Percentiles rank a stretch among this genome's conserved stretches.
Evolutionary conservation across 2,797 vertebrate species (phyloP).

Genomic region (Masticophis lateralis): DNA sequence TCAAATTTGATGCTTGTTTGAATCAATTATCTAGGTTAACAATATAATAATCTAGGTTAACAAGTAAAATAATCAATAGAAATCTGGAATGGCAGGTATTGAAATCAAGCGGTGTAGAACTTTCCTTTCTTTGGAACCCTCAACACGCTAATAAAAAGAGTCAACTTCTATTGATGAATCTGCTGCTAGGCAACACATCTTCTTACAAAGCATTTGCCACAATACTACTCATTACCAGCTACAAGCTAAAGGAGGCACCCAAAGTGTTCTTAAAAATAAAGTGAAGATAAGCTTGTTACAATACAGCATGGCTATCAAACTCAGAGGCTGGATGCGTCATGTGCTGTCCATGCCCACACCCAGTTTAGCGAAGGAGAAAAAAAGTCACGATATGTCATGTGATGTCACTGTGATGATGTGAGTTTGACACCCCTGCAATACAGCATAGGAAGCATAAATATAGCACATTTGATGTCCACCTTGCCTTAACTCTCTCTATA

Average conservation of each 20-base stretch:
- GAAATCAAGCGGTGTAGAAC: not conserved
- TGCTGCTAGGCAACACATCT: not conserved
- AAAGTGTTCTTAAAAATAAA: not conserved
- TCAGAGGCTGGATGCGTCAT: too few relatives aligned
- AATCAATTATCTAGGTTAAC: not conserved
- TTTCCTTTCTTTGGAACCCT: not conserved
- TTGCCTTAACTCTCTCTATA: not conserved
- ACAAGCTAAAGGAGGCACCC: not conserved
- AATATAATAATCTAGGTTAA: not conserved
- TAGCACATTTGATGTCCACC: not conserved
- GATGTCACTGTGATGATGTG: fast-evolving
- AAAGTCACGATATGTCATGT: too few relatives aligned
- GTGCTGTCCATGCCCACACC: too few relatives aligned
- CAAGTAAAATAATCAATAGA: not conserved
- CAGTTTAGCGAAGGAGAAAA: too few relatives aligned
- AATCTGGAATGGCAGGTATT: not conserved
- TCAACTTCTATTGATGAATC: not conserved
- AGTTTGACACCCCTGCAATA: too few relatives aligned
- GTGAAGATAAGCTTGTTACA: not conserved
- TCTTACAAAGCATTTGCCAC: not conserved
- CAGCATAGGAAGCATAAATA: not conserved
- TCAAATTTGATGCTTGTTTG: not conserved
- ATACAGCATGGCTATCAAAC: not conserved
- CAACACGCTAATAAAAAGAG: not conserved
- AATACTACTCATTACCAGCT: not conserved